These are phyloP conservation scores for Fistularia commersonii DNA, from an alignment of 2,797 vertebrate species.

Conservation along the genomic window DNA sequence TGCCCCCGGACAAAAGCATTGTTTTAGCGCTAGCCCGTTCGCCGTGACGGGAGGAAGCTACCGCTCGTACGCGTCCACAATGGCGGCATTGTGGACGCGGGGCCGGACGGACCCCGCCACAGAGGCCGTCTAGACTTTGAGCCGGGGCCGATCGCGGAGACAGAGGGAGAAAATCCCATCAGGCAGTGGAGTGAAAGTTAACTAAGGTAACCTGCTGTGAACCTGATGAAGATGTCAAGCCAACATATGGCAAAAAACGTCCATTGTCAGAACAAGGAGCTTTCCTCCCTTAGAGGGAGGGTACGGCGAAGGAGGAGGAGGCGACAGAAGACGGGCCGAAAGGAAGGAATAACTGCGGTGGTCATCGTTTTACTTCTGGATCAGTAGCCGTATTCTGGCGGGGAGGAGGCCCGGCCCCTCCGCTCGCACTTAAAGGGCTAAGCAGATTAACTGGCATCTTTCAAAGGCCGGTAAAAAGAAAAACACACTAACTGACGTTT, in stretches of 20 bases:
- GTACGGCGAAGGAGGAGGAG: constrained; percentile 44
- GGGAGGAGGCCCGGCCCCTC: constrained; percentile 72
- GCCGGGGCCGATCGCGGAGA: constrained; percentile 76
- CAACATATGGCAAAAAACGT: constrained; percentile 93
- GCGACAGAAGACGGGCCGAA: constrained; percentile 68
- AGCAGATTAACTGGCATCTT: constrained; percentile 80
- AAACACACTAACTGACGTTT: constrained; percentile 72
- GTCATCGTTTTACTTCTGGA: constrained; percentile 87
- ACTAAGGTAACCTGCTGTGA: constrained; percentile 96
- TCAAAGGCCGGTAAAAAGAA: constrained; percentile 69
- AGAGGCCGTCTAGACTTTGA: constrained; percentile 87
- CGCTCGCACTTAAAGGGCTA: constrained; percentile 81
- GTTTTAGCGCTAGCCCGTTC: constrained; percentile 82
- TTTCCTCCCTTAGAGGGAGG: constrained; percentile 68
- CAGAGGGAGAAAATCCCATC: constrained; percentile 94
- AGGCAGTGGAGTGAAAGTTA: constrained; percentile 97
- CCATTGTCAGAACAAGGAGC: constrained; percentile 87
- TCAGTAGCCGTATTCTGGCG: constrained; percentile 83
- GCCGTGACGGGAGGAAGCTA: constrained; percentile 88
- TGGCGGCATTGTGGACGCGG: constrained; percentile 83
- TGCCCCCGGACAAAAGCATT: constrained; percentile 85
- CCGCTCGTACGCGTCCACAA: constrained; percentile 86
- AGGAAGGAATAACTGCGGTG: constrained; percentile 84
- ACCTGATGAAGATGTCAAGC: constrained; percentile 98
- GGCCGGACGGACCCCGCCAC: constrained; percentile 72